Base-by-base conservation (phyloP, 2,888 invertebrate species). In the Pollenia labialis region DNA sequence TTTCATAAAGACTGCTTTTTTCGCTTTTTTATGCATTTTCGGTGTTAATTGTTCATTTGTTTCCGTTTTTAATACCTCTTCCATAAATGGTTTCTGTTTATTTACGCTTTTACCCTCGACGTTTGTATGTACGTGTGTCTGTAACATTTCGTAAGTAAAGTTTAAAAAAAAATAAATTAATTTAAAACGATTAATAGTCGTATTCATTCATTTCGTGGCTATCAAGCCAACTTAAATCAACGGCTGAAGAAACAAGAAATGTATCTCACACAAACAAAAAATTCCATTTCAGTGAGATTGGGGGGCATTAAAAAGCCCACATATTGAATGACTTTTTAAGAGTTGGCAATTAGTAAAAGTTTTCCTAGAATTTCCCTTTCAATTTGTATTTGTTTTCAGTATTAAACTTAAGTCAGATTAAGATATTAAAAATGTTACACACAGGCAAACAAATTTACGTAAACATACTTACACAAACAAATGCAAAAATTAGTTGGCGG, bases 281-380 rank as follows among this genome's bases (percentile, higher is more conserved):
- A 23, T 2, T 23, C 23, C 1, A 1, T 23, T 23, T 23, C 23
- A 23, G 23, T 11, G 44, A 7, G 23, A n/a, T n/a, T 32, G 18
- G 50, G 18, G 23, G 4, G 1, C 32, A 32, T 60, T 60, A 60
- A 46, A n/a, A 54, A 62, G 46, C 23, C 56, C 82, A 64, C 54
- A 71, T 50, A 77, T 54, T 75, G 46, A 76, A 76, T 82, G 75
- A 69, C 69, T 82, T 69, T 75, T 76, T 76, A 71, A 64, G 69
- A 56, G 71, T 72, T 66, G 44, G 52, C 66, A 74, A 66, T 72
- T 77, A 60, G 64, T 10, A 72, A 66, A 84, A 66, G 23, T 52
- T 84, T 52, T 16, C 56, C n/a, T 52, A 50, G 54, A 64, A 84
- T 58, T 77, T 72, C 32, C 44, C 62, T 77, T 77, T 64, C 23